phyloP scores from a whole-genome alignment of 2,113 vertebrate genomes.

The Stictonetta naevosa region DNA sequence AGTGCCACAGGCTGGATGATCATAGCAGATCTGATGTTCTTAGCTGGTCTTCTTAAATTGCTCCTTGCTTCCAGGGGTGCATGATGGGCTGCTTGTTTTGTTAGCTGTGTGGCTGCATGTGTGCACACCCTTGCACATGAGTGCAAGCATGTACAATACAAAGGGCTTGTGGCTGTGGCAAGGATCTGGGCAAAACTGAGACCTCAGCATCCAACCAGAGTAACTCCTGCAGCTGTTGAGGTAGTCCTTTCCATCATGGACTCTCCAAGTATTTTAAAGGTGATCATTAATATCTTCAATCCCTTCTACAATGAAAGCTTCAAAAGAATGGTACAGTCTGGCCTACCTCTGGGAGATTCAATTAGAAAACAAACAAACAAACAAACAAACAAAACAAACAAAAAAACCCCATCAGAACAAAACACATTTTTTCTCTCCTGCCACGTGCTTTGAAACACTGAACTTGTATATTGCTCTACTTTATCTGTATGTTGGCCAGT shows the following conservation, averaged over 20 bases:
- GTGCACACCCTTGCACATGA: no score
- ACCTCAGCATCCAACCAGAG: neutral
- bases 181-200: neutral
- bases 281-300: neutral
- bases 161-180: no score
- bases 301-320: neutral
- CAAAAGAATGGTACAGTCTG: neutral
- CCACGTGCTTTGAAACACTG: neutral
- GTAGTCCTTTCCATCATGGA: neutral
- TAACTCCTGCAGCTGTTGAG: neutral
- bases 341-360: neutral
- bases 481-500: neutral
- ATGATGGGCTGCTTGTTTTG: neutral
- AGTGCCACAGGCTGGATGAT: neutral
- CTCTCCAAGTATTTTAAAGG: neutral
- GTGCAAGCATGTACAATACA: no score
- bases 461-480: neutral
- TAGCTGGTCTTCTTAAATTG: neutral
- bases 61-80: neutral
- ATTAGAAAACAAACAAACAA: neutral
- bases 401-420: no score
- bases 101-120: no score
- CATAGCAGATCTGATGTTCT: no score
- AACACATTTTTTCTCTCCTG: neutral
- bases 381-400: no score